Evolutionary conservation across 2,888 invertebrate species (phyloP).

Genomic region (Ormyrus pomaceus): DNA sequence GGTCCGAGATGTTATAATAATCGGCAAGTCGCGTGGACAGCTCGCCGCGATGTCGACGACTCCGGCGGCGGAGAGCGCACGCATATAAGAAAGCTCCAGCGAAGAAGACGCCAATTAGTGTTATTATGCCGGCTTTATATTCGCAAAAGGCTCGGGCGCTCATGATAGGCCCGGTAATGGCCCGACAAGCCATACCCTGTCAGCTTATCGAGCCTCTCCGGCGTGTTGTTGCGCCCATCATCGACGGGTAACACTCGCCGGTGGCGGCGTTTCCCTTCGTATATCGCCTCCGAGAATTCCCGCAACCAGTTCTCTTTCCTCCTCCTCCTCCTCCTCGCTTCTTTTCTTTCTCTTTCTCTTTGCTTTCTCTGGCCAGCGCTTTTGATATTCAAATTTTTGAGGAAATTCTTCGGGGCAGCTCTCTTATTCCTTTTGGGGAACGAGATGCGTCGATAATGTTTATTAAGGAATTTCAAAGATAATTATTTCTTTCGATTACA

Average conservation of each 20-base stretch:
- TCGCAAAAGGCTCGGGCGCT: slow-evolving; percentile 19
- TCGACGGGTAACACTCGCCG: slow-evolving; percentile 19
- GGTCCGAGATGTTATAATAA: slow-evolving; percentile 23
- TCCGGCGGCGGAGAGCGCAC: not conserved
- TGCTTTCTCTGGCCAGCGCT: not conserved
- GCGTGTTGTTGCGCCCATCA: slow-evolving; percentile 42
- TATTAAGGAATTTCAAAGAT: too few species aligned
- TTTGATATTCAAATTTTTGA: slow-evolving; percentile 37
- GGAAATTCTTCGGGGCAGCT: slow-evolving; percentile 24
- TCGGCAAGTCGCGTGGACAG: slow-evolving; percentile 33
- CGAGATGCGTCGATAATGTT: not conserved
- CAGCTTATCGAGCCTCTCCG: slow-evolving; percentile 52
- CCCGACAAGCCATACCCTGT: slow-evolving; percentile 55
- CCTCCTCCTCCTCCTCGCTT: not conserved
- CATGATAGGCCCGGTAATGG: slow-evolving; percentile 53
- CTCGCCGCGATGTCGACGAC: not conserved
- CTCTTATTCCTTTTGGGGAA: slow-evolving; percentile 13
- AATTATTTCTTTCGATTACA: too few species aligned
- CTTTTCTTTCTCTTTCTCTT: slow-evolving; percentile 5
- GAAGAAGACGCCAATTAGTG: slow-evolving; percentile 55
- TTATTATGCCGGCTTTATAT: slow-evolving; percentile 50
- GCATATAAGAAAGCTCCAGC: not conserved
- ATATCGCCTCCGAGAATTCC: slow-evolving; percentile 28
- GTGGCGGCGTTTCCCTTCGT: slow-evolving; percentile 7
- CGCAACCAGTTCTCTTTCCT: slow-evolving; percentile 46